Evolutionary conservation across 2,888 invertebrate species (phyloP).

Genomic region (Luperina nickerlii): DNA sequence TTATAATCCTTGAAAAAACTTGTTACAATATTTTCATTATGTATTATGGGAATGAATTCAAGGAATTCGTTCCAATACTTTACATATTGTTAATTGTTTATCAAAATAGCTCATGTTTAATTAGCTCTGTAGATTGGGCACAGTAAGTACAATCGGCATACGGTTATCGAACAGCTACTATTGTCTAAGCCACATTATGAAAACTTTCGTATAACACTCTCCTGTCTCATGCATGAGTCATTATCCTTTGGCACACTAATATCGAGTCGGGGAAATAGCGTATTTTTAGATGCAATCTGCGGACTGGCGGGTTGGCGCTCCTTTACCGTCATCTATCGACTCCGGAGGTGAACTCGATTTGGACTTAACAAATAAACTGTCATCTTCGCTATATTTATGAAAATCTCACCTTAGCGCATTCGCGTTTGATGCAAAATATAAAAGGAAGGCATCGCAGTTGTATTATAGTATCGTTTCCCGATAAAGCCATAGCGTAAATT

Average conservation of each 20-base stretch:
- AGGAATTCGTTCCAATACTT: background rate
- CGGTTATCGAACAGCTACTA: background rate
- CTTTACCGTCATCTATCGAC: conserved; percentile 71
- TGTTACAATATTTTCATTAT: background rate
- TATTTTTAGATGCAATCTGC: conserved; percentile 87
- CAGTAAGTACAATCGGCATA: background rate
- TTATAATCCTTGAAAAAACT: background rate
- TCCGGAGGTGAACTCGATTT: conserved; percentile 68
- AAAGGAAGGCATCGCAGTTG: background rate
- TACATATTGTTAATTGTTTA: background rate
- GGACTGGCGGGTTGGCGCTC: conserved; percentile 76
- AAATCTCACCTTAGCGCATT: background rate
- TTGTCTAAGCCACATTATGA: conserved; percentile 22
- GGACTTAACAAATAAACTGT: conserved; percentile 40
- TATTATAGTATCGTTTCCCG: background rate
- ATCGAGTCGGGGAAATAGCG: conserved; percentile 83
- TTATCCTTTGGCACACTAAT: conserved; percentile 85
- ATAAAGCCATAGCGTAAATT: background rate
- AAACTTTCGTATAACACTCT: conserved; percentile 67
- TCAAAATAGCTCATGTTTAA: background rate
- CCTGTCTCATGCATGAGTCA: conserved; percentile 84
- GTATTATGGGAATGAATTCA: background rate
- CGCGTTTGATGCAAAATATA: background rate
- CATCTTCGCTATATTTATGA: conserved; percentile 16
- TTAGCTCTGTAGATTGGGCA: background rate